Percentiles rank a stretch among this genome's conserved stretches.
phyloP scores from a whole-genome alignment of 2,113 vertebrate species.

The Sander lucioperca region DNA sequence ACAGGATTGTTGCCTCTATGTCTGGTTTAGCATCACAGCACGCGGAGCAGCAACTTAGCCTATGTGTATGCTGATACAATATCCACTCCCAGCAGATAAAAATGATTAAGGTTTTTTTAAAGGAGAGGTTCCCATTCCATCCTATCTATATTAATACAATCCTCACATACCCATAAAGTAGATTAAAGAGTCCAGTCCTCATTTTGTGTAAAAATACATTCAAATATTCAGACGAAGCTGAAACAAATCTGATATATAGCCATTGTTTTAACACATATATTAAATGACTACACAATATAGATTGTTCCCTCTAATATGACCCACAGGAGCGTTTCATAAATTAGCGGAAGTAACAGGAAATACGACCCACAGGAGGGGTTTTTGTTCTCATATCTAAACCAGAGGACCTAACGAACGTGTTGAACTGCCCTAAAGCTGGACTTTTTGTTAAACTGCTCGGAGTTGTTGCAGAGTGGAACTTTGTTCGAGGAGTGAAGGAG shows the following conservation, averaged over 20 bases:
- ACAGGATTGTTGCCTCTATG: neutral
- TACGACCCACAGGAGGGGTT: no score
- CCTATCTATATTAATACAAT: neutral
- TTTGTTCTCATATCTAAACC: no score
- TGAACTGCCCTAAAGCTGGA: neutral
- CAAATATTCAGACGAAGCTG: neutral
- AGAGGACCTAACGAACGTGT: no score
- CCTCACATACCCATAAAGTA: neutral
- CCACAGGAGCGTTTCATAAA: no score
- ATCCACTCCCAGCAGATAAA: neutral
- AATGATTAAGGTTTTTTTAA: neutral
- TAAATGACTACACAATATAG: no score
- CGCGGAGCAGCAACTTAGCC: neutral
- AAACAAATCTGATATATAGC: neutral
- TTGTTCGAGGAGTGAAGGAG: slow-evolving; percentile 9
- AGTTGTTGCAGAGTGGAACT: neutral
- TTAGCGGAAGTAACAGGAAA: no score
- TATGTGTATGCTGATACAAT: neutral
- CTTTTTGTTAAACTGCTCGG: neutral
- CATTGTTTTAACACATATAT: no score
- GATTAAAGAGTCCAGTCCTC: neutral
- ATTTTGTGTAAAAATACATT: neutral
- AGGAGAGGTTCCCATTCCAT: neutral
- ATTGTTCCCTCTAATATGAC: no score
- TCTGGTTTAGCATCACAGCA: neutral